Base-by-base conservation (phyloP, 2,113 vertebrate species). In the Vulpes ferrilata region DNA sequence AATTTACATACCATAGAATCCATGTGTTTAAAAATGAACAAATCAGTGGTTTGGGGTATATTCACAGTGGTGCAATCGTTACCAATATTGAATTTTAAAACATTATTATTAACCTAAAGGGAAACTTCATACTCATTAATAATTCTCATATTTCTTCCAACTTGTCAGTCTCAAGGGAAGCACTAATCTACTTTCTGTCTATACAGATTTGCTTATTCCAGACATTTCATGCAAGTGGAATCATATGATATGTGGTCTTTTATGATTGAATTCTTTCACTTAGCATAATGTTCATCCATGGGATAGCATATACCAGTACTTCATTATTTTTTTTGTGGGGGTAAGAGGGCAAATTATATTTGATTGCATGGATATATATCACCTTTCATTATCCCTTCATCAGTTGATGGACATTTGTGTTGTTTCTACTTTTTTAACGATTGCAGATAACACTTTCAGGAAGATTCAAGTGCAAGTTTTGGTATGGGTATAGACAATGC, bases 251-350 rank as follows among this genome's bases (percentile, higher is more conserved):
- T 22, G 2, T 35, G 11, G 2, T 55, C 20, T 19, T 83, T 67
- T 62, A 17, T 96, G n/a, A 79, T 55, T 62, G 17, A 91, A 12
- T 88, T 94, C 11, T 94, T 92, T 92, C 32, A 71, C 43, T 88
- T 91, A 59, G 13, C 6, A 38, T 83, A 80, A 89, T 20, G 30
- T 92, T 92, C 20, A 53, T 30, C 22, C 9, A 88, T 84, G 2
- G 53, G 88, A 60, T 88, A 84, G 11, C 20, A 69, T 55, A n/a
- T n/a, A 62, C 32, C 17, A 78, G 10, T 62, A 62, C 4, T 90
- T 94, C 2, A 4, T 38, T 76, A 64, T 7, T 67, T 93, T 69
- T 93, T 82, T 71, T 30, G 25, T 9, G 3, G 16, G 32, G 67
- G 32, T 6, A 43, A 43, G 43, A 43, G 9, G 38, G 4, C 3